Evolutionary conservation across 1,140 invertebrate species (phyloP), one percentile per base, ranked within the genome.

Genomic region (Mamestra configurata): DNA sequence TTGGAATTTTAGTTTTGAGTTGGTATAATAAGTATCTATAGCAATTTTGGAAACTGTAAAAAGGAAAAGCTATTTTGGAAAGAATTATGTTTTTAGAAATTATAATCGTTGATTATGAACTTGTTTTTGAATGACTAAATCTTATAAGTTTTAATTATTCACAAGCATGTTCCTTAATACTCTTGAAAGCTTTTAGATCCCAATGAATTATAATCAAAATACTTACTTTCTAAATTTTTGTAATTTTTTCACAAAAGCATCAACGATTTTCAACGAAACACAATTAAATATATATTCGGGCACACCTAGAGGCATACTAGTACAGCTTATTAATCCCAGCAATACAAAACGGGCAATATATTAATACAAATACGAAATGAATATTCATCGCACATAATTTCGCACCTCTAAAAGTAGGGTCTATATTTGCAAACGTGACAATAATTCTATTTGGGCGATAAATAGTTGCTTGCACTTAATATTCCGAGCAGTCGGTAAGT

Each of bases 341-440:
- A 70, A 70, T 70, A 43, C 66, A 24, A 49, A 70, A 70, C 40
- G 31, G 66, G 66, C 37, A 70, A 49, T 70, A 66, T 49, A 22
- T 43, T 46, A 70, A 49, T 70, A 66, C 18, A 66, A 66, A 66
- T 66, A 66, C 3, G 11, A 40, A 55, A 73, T 73, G 46, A 73
- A 73, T 73, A 73, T 73, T 73, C 71, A 57, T 55, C 0, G 31
- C 70, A 37, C 31, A 55, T n/a, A 57, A 73, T 73, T 43, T 68
- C 22, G 46, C 37, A 53, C 68, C 35, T 55, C 70, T 35, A 57
- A 73, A 73, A 73, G 53, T 40, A 59, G 71, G 71, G 24, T 57
- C 51, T 73, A 73, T 73, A 73, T 73, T 40, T 70, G 31, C 35
- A 73, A 35, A 73, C 71, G 71, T 73, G 71, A 73, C 20, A 40